phyloP scores from a whole-genome alignment of 2,113 vertebrate species.

The Caranx melampygus region DNA sequence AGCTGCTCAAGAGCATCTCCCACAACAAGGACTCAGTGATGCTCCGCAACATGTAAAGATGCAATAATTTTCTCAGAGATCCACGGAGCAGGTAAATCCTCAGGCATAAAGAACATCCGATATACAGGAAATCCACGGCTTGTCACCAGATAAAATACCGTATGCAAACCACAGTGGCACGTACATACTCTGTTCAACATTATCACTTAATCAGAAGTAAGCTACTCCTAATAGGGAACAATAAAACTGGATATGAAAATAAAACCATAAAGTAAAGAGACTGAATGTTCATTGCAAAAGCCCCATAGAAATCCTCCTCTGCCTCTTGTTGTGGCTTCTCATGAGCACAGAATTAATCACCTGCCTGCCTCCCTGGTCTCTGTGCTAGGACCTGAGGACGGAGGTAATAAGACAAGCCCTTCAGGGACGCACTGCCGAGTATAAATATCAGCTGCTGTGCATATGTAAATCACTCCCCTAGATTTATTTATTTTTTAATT shows the following conservation, averaged over 20 bases:
- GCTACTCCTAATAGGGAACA: constrained; percentile 36
- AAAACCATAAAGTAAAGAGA: constrained; percentile 55
- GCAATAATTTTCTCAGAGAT: constrained; percentile 90
- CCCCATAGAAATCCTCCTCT: constrained; percentile 84
- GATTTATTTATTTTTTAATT: constrained; percentile 84
- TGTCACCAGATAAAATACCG: constrained; percentile 18
- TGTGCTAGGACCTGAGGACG: constrained; percentile 94
- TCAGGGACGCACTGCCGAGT: constrained; percentile 93
- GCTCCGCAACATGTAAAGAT: constrained; percentile 89
- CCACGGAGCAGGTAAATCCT: constrained; percentile 91
- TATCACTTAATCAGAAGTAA: constrained; percentile 53
- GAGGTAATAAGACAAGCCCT: constrained; percentile 99
- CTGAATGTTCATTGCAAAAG: constrained; percentile 39
- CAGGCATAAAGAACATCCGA: constrained; percentile 85
- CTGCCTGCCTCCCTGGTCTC: constrained; percentile 94
- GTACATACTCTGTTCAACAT: constrained; percentile 14
- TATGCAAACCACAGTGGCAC: constrained; percentile 1
- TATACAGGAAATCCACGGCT: constrained; percentile 49
- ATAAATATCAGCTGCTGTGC: constrained; percentile 99
- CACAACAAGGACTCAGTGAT: constrained; percentile 89
- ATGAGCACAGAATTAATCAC: constrained; percentile 99
- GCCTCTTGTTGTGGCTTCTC: constrained; percentile 92
- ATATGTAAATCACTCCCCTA: constrained; percentile 97
- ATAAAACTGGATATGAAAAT: constrained; percentile 52
- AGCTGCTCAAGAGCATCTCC: constrained; percentile 88